These are phyloP conservation scores for Tinea semifulvella DNA, from an alignment of 2,888 invertebrate species.

Conservation along the genomic window DNA sequence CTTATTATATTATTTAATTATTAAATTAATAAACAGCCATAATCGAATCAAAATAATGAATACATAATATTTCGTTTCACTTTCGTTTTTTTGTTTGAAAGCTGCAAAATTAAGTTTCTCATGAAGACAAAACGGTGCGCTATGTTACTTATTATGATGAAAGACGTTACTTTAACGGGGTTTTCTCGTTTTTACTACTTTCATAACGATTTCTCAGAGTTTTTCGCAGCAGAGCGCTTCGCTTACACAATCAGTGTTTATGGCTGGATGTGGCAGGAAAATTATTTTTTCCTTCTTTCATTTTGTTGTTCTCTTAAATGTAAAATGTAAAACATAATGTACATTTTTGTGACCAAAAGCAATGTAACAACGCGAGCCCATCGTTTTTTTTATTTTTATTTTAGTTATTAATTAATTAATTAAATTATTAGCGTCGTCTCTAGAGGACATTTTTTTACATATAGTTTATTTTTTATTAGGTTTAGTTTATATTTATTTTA, in stretches of 20 bases:
- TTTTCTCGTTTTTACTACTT: conserved; percentile 24
- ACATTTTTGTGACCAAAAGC: too few species aligned
- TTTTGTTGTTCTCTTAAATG: conserved; percentile 3
- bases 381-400: too few species aligned
- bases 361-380: too few species aligned
- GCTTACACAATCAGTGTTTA: conserved; percentile 28
- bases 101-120: conserved; percentile 13
- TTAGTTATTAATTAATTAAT: too few species aligned
- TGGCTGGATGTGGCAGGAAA: conserved; percentile 25
- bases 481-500: too few species aligned
- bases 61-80: conserved; percentile 1
- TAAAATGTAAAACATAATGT: conserved; percentile 2
- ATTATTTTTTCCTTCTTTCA: conserved; percentile 22
- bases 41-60: conserved; percentile 1
- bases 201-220: conserved; percentile 25
- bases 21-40: background rate
- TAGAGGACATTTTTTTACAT: too few species aligned
- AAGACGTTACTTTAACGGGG: conserved; percentile 24
- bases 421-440: too few species aligned
- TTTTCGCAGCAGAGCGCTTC: conserved; percentile 22
- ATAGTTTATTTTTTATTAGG: too few species aligned
- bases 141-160: conserved; percentile 24
- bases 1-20: too few species aligned
- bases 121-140: conserved; percentile 14
- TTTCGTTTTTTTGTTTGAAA: conserved; percentile 7